Evolutionary conservation across 2,113 vertebrate genomes (phyloP).

Genomic region (Serilophus lunatus): DNA sequence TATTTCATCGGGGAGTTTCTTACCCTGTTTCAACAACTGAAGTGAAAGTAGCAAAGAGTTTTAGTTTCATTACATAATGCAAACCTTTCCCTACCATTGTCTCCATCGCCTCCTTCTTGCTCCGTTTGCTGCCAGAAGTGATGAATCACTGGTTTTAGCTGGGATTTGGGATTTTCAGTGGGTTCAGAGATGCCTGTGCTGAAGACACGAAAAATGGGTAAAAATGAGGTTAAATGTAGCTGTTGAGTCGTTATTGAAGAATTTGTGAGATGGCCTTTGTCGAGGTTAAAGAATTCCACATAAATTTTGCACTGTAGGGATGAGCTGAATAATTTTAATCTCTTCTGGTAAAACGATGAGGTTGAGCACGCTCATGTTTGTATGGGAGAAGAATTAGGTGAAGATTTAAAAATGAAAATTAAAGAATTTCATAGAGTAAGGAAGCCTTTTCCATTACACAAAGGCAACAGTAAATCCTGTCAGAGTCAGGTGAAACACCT

Average conservation of each 20-base stretch:
- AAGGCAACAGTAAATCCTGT: neutral
- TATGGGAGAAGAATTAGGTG: neutral
- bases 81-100: slow-evolving; percentile 30
- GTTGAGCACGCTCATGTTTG: neutral
- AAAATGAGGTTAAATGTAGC: neutral
- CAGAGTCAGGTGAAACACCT: neutral
- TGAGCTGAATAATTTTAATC: neutral
- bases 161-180: neutral
- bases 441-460: neutral
- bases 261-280: neutral
- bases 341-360: neutral
- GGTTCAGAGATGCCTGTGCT: neutral
- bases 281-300: neutral
- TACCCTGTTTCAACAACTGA: neutral
- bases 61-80: slow-evolving; percentile 27
- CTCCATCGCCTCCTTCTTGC: neutral
- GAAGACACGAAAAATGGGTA: neutral
- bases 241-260: neutral
- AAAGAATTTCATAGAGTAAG: neutral
- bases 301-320: neutral
- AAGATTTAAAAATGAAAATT: neutral
- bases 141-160: slow-evolving; percentile 38
- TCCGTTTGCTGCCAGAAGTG: neutral
- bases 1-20: neutral
- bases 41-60: slow-evolving; percentile 32